phyloP scores from a whole-genome alignment of 2,888 invertebrate species.

The Thecocarcelia acutangulata region DNA sequence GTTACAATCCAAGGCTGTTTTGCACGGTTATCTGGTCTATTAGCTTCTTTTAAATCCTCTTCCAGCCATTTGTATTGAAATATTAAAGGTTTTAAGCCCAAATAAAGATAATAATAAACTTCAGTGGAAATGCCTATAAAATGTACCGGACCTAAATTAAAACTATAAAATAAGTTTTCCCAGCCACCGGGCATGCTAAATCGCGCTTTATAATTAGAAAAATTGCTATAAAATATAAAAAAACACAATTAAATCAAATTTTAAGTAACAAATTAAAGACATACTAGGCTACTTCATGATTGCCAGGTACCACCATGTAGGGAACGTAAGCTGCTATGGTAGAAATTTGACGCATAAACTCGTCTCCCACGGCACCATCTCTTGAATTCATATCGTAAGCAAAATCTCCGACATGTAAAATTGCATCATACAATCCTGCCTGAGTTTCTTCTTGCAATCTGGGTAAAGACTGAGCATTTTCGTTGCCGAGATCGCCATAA shows the following conservation, averaged over 20 bases:
- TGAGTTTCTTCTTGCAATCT: slow-evolving; percentile 92
- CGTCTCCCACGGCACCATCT: slow-evolving; percentile 92
- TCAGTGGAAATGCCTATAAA: slow-evolving; percentile 96
- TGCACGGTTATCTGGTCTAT: slow-evolving; percentile 87
- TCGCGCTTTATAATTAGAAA: slow-evolving; percentile 94
- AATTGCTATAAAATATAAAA: slow-evolving; percentile 86
- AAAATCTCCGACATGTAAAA: slow-evolving; percentile 96
- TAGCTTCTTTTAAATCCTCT: slow-evolving; percentile 89
- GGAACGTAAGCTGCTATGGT: slow-evolving; percentile 94
- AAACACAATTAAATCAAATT: slow-evolving; percentile 56
- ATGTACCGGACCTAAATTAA: slow-evolving; percentile 93
- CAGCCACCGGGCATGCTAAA: slow-evolving; percentile 93
- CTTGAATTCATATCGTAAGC: slow-evolving; percentile 95
- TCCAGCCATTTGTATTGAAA: slow-evolving; percentile 94
- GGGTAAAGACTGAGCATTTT: slow-evolving; percentile 91
- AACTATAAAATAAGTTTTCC: slow-evolving; percentile 91
- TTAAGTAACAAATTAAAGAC: slow-evolving; percentile 75
- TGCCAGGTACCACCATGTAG: slow-evolving; percentile 96
- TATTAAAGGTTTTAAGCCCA: slow-evolving; percentile 89
- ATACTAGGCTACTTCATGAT: slow-evolving; percentile 93
- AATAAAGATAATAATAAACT: slow-evolving; percentile 94
- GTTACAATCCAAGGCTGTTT: slow-evolving; percentile 91
- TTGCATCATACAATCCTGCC: slow-evolving; percentile 89
- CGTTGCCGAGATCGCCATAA: slow-evolving; percentile 97
- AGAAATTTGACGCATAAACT: slow-evolving; percentile 96